Evolutionary conservation across 2,113 vertebrate genomes (phyloP), one percentile per base, ranked within the genome.

Genomic region (Odocoileus virginianus): DNA sequence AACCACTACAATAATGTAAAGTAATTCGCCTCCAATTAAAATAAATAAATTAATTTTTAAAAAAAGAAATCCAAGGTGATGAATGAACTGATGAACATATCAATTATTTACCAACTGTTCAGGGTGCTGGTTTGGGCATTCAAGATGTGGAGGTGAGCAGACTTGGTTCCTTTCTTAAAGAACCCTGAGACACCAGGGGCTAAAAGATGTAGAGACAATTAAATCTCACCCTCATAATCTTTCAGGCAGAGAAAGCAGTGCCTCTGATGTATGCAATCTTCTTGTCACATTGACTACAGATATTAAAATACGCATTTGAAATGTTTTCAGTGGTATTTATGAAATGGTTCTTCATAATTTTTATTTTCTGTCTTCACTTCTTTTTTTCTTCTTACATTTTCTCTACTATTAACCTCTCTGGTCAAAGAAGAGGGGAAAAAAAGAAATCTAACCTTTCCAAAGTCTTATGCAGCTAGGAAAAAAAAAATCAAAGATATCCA

Each of bases 401-500:
- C 96, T 97, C 87, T 98, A 67, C 87, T 91, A 97, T 98, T 97
- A 97, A 98, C 88, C 97, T 98, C 84, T 78, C 85, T 97, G 92
- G 87, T 95, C 93, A 94, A 95, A 61, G 36, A 97, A 97, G 81
- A 52, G 81, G 2, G 0, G 17, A 23, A 88, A 52, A 33, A 90
- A 74, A 40, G 83, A 16, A 86, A 89, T 55, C 90, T 92, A 94
- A 96, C 8, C 14, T 86, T 93, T 82, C 98, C 97, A 98, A 97
- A 95, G 93, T 96, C 97, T 96, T 98, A 96, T 98, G 94, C 87
- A 98, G 87, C 86, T 85, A 86, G 45, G 87, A 61, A 33, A 96
- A 98, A 36, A 67, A 98, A 98, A 97, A 84, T 97, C 96, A 97
- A 98, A 98, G 98, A 58, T 97, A 98, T 88, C 96, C 96, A 98